These are phyloP conservation scores for Rhea pennata DNA, from an alignment of 2,113 vertebrate species.

Conservation along the genomic window DNA sequence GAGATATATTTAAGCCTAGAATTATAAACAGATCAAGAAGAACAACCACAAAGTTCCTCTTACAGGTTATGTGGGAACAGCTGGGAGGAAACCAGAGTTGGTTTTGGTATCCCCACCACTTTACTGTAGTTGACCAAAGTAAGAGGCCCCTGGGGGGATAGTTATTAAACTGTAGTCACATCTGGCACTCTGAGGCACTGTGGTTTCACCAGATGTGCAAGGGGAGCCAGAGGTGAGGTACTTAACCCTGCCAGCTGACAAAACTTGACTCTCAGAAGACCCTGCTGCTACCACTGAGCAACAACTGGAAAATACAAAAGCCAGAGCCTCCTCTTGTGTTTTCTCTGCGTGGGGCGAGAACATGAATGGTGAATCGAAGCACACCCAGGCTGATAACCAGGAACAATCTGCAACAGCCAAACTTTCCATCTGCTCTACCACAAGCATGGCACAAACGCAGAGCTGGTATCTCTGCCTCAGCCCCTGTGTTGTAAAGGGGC, in stretches of 20 bases:
- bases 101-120: not conserved
- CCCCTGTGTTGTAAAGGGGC: not conserved
- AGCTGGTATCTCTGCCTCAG: not conserved
- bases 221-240: not conserved
- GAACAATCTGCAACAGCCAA: not conserved
- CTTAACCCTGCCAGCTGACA: not conserved
- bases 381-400: not conserved
- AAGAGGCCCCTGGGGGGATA: not conserved
- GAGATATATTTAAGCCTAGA: not conserved
- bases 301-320: not conserved
- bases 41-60: not conserved
- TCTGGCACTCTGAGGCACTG: not conserved
- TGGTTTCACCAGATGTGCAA: not conserved
- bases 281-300: not conserved
- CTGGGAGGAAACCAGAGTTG: not conserved
- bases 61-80: not conserved
- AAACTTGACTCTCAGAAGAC: not conserved
- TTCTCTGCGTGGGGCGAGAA: not conserved
- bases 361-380: not conserved
- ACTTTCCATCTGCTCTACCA: not conserved
- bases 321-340: not conserved
- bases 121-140: not conserved
- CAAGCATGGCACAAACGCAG: accelerated
- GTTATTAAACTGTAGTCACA: not conserved
- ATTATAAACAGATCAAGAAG: not conserved